Base-by-base conservation (phyloP, 1,140 invertebrate genomes). In the Scylla paramamosain region DNA sequence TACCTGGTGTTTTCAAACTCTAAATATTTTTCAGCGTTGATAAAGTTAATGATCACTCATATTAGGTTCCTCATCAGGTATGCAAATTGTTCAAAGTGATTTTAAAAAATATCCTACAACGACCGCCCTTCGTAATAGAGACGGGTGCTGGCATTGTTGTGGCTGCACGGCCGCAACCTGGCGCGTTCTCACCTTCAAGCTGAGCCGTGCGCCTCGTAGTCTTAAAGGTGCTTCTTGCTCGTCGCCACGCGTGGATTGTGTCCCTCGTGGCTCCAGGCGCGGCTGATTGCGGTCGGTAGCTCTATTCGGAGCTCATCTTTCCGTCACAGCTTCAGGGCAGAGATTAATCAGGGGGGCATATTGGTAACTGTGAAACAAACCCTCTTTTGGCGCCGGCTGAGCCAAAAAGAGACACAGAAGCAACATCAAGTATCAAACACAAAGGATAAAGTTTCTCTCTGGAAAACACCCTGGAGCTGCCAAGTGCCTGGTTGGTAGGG, bases 81-180 rank as follows among this genome's bases (percentile, higher is more conserved):
- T 96, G 96, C 93, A 96, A 96, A 96, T 96, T 95, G 93, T 89
- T 94, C 94, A 94, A 96, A 96, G 96, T 96, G 96, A 95, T 96
- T 96, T 96, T 95, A 93, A 96, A 96, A 96, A 96, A 96, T 95
- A 96, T 96, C 96, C 96, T 96, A 95, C 93, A 96, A 94, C 94
- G 67, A 94, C 86, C 93, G 91, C 77, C 93, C 92, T 95, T 94
- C 95, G 96, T 96, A 96, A 96, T 96, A 96, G 96, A 96, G 95
- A 95, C 96, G 96, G 96, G 96, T 93, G 96, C 93, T 94, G 87
- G 95, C 94, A 93, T 88, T 83, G 95, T 91, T 59, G 6, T 29
- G 90, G 28, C 45, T 20, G 31, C 32, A 84, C 59, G 91, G 46
- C 14, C 93, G 52, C 28, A 95, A 91, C 39, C 92, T 28, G 4